Conservation (phyloP, 2,888 invertebrate genomes). For the Tridacna crocea region DNA sequence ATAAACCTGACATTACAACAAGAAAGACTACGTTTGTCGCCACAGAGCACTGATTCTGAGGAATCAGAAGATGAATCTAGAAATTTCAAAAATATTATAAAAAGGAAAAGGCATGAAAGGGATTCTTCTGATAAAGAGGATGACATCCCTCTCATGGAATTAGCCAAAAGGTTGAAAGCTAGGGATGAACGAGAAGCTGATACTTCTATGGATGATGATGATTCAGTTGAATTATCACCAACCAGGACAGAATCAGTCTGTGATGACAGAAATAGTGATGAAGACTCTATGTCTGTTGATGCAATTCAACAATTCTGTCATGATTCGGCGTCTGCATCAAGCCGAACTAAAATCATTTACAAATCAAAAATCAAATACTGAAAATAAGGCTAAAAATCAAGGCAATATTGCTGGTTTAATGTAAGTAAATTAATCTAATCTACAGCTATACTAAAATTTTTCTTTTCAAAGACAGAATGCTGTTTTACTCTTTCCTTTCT, state of each 20-base stretch:
- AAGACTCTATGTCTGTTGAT: background rate
- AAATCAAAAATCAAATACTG: background rate
- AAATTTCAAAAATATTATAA: background rate
- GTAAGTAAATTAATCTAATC: background rate
- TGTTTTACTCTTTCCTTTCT: background rate
- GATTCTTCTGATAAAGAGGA: background rate
- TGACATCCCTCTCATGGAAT: conserved; percentile 3
- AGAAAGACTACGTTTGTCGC: conserved; percentile 29
- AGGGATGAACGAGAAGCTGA: background rate
- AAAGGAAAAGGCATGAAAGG: background rate
- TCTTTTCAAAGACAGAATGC: background rate
- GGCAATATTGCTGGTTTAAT: background rate
- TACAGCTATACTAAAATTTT: background rate
- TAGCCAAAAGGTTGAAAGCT: background rate
- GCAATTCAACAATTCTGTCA: background rate
- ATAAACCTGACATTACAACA: background rate
- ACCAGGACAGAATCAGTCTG: background rate
- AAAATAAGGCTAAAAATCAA: background rate
- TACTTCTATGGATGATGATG: background rate
- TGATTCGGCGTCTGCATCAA: background rate
- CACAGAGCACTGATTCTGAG: conserved; percentile 25
- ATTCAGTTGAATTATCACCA: background rate
- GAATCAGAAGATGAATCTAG: background rate
- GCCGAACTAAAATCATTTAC: background rate
- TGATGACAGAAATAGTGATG: background rate